These are phyloP conservation scores for Caenorhabditis angaria DNA, from an alignment of 2,888 invertebrate genomes.

Conservation along the genomic window DNA sequence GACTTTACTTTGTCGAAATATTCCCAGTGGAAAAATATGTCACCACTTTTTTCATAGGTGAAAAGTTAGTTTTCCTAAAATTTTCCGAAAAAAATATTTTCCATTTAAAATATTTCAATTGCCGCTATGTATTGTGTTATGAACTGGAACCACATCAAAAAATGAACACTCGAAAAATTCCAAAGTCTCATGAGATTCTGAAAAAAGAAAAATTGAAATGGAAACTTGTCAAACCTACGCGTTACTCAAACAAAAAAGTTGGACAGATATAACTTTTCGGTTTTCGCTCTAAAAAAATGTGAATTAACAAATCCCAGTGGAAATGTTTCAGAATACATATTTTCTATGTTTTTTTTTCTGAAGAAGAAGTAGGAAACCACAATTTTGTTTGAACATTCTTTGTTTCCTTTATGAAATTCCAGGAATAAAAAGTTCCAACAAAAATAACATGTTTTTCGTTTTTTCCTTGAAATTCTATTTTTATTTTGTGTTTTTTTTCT, in stretches of 20 bases:
- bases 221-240: constrained; percentile 4
- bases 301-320: too few relatives aligned
- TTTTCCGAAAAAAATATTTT: neutral
- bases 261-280: neutral
- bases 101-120: too few relatives aligned
- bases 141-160: neutral
- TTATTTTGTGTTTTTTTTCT: too few relatives aligned
- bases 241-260: neutral
- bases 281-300: neutral
- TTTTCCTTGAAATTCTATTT: too few relatives aligned
- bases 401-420: too few relatives aligned
- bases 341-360: too few relatives aligned
- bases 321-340: too few relatives aligned
- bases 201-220: neutral
- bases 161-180: neutral
- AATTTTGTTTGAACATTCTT: too few relatives aligned
- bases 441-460: neutral
- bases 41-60: neutral
- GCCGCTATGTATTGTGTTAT: neutral
- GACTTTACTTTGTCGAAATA: too few relatives aligned
- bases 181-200: neutral
- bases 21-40: neutral
- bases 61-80: neutral
- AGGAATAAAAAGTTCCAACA: neutral
- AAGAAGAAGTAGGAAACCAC: too few relatives aligned